These are phyloP conservation scores for Varanus salvator DNA, from an alignment of 2,113 vertebrate species.

Conservation along the genomic window DNA sequence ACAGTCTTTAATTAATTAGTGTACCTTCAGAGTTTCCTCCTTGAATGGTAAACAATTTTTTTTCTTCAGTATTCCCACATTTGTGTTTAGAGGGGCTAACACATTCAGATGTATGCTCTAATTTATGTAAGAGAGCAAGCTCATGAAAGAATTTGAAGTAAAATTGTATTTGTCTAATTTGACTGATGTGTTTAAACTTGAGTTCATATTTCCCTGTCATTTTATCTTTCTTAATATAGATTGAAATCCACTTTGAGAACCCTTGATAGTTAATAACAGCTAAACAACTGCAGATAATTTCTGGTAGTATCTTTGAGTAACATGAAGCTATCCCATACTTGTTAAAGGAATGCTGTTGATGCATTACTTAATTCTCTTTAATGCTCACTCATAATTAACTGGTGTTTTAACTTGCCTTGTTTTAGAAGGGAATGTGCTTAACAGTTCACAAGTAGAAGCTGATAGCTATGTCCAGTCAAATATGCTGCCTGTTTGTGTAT, in stretches of 20 bases:
- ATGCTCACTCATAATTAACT: neutral
- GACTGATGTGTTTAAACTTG: conserved; percentile 31
- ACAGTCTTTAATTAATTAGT: conserved; percentile 46
- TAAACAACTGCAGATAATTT: neutral
- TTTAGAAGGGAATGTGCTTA: neutral
- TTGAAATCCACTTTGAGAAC: conserved; percentile 20
- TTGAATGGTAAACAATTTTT: conserved; percentile 12
- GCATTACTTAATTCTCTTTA: neutral
- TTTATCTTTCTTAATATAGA: conserved; percentile 57
- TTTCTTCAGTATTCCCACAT: conserved; percentile 37
- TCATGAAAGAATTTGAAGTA: neutral
- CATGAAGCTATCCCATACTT: neutral
- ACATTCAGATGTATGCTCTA: conserved; percentile 34
- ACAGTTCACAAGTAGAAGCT: conserved; percentile 4
- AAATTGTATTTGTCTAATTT: neutral
- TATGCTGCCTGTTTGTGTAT: conserved; percentile 14
- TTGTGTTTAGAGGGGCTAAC: neutral
- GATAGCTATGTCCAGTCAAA: neutral
- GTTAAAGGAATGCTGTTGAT: conserved; percentile 24
- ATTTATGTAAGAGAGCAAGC: conserved; percentile 42
- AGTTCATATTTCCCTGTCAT: conserved; percentile 49
- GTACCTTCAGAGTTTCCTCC: neutral
- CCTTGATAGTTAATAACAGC: conserved; percentile 20
- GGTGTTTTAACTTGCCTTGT: conserved; percentile 15
- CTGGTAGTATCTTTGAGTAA: neutral